Evolutionary conservation across 2,797 vertebrate genomes (phyloP).

Genomic region (Spinus pinus): DNA sequence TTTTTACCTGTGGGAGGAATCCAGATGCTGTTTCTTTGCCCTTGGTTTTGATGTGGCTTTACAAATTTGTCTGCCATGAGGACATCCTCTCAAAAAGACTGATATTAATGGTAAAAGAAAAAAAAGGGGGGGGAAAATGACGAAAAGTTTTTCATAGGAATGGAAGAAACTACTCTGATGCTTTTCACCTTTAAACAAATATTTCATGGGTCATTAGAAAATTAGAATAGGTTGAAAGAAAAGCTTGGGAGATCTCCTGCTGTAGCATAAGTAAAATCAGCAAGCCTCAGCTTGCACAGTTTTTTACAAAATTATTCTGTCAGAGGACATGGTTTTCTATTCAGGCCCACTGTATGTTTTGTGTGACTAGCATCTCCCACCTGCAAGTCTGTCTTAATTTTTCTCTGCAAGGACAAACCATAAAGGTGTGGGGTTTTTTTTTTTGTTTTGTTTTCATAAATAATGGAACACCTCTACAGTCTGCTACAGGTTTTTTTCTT

Average conservation of each 20-base stretch:
- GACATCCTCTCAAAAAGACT: neutral
- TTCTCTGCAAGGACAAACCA: neutral
- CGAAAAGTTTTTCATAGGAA: neutral
- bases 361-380: neutral
- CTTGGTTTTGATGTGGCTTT: neutral
- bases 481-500: neutral
- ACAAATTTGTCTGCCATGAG: neutral
- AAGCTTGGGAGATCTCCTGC: neutral
- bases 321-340: neutral
- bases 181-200: neutral
- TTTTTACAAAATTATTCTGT: neutral
- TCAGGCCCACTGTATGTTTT: neutral
- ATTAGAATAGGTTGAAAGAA: neutral
- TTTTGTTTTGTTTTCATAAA: neutral
- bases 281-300: neutral
- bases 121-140: neutral
- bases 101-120: neutral
- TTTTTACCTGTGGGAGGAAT: neutral
- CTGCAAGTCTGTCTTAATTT: neutral
- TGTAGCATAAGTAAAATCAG: neutral
- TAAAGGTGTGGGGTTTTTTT: neutral
- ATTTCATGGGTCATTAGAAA: neutral
- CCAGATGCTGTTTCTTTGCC: neutral
- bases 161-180: neutral
- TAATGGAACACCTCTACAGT: neutral